phyloP scores from a whole-genome alignment of 1,140 invertebrate species.

The Ceratina australensis region DNA sequence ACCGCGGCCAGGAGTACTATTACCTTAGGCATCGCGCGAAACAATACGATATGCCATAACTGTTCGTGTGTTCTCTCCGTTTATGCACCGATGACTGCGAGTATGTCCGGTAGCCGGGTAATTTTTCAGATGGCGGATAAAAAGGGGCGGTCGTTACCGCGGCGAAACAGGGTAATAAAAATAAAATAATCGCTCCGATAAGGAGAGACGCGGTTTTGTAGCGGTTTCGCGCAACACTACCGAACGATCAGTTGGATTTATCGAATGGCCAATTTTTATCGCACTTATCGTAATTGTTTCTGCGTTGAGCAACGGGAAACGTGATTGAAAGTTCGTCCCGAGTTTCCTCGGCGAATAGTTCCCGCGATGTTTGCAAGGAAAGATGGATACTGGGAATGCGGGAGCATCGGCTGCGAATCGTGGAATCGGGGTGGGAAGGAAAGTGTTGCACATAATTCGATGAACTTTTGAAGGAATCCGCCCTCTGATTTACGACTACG shows the following conservation, averaged over 20 bases:
- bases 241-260: neutral
- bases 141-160: neutral
- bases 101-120: neutral
- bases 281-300: constrained; percentile 9
- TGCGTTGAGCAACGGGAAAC: neutral
- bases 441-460: constrained; percentile 9
- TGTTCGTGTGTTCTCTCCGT: neutral
- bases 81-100: constrained; percentile 12
- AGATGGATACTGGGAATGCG: constrained; percentile 10
- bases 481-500: constrained; percentile 47
- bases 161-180: neutral
- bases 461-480: constrained; percentile 38
- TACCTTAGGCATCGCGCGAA: neutral
- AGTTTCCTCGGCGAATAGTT: neutral
- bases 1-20: neutral
- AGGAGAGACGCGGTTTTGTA: neutral
- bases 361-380: neutral
- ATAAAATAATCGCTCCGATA: constrained; percentile 6
- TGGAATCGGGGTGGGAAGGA: constrained; percentile 17
- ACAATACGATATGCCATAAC: neutral
- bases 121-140: constrained; percentile 10
- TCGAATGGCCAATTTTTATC: neutral
- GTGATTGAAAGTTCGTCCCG: neutral
- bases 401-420: constrained; percentile 11
- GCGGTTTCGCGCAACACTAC: neutral